Evolutionary conservation across 2,797 vertebrate genomes (phyloP).

Genomic region (Malurus splendens): DNA sequence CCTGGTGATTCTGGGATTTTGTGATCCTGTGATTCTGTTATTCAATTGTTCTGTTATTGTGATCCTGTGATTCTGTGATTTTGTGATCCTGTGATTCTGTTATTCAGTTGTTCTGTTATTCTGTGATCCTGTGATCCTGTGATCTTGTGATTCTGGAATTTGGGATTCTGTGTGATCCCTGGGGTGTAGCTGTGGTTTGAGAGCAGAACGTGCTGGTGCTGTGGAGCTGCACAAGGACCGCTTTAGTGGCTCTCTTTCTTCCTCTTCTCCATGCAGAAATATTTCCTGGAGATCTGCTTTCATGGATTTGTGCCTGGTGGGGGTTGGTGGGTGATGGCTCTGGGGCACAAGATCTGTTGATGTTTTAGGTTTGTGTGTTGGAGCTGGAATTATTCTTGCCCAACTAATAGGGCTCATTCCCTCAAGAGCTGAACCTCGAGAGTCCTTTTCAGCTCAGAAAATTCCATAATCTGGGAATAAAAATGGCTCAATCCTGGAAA

Average conservation of each 20-base stretch:
- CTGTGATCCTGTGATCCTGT: too few relatives aligned
- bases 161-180: neutral
- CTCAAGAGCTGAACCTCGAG: neutral
- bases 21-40: too few relatives aligned
- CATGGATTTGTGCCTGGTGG: accelerated
- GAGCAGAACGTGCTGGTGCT: accelerated
- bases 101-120: too few relatives aligned
- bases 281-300: neutral
- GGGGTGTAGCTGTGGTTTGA: accelerated
- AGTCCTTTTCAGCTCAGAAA: neutral
- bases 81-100: too few relatives aligned
- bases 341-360: accelerated
- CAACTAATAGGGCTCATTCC: neutral
- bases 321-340: neutral
- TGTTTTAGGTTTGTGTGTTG: accelerated
- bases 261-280: accelerated
- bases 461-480: neutral
- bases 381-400: neutral
- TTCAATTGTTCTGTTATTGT: too few relatives aligned
- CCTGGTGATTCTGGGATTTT: too few relatives aligned
- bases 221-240: accelerated
- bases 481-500: accelerated
- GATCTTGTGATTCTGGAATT: too few relatives aligned
- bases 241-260: neutral
- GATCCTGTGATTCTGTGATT: too few relatives aligned